These are phyloP conservation scores for Blomia tropicalis DNA, from an alignment of 2,888 invertebrate genomes.

Conservation along the genomic window DNA sequence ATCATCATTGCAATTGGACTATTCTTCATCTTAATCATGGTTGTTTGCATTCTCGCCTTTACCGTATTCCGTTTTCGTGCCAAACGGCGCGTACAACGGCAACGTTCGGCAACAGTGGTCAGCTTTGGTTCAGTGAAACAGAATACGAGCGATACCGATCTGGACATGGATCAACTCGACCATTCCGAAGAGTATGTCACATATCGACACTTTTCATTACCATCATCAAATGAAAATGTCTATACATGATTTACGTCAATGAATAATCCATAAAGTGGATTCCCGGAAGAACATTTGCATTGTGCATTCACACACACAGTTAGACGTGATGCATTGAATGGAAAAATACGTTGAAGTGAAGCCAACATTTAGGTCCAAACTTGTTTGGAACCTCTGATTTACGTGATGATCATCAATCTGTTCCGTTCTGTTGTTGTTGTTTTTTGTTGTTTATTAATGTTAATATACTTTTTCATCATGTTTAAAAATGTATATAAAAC, in stretches of 20 bases:
- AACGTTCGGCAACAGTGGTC: conserved; percentile 9
- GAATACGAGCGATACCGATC: conserved; percentile 46
- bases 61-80: conserved; percentile 9
- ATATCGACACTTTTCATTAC: conserved; percentile 33
- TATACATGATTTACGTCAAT: too few species aligned
- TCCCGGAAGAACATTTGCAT: too few species aligned
- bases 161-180: conserved; percentile 30
- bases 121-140: not conserved
- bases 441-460: not conserved
- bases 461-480: not conserved
- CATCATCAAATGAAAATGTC: conserved; percentile 30
- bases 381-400: too few species aligned
- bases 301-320: too few species aligned
- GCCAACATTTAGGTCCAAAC: too few species aligned
- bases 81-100: conserved; percentile 1
- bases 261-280: too few species aligned
- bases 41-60: not conserved
- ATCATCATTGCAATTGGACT: conserved; percentile 10
- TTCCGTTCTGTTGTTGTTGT: not conserved
- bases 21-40: not conserved
- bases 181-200: conserved; percentile 31
- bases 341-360: too few species aligned
- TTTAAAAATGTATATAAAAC: not conserved
- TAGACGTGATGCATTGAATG: too few species aligned
- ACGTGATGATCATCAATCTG: not conserved